Evolutionary conservation across 2,797 vertebrate genomes (phyloP), one percentile per base, ranked within the genome.

Genomic region (Staurois parvus): DNA sequence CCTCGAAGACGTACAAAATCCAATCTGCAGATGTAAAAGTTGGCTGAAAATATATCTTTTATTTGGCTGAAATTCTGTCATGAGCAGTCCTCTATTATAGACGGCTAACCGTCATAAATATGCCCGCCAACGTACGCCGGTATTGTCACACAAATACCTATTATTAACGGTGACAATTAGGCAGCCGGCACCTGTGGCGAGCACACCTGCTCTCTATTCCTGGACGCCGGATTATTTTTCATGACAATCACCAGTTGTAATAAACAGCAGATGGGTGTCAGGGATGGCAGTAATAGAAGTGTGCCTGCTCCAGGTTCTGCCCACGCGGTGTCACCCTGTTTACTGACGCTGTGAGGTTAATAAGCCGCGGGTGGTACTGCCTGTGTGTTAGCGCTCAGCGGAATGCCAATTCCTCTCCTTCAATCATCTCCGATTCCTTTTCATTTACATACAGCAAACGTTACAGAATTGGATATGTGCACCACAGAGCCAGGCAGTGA

Each of bases 91-190:
- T 17, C 13, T 52, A 19, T 17, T 52, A 19, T 19, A 64, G n/a
- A 64, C 9, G 59, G 24, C 7, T 26, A n/a, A 2, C 59, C 7
- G n/a, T 12, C 7, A 64, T 64, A 64, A 64, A 64, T 59, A 37
- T 59, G 3, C n/a, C 67, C 34, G 79, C 68, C 79, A 59, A 72
- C 48, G 26, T 70, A 3, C 34, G 34, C 66, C 45, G 2, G 56
- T 59, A 81, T 81, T 72, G 70, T 15, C 67, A 68, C 19, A 79
- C 76, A 81, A 72, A 81, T 72, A 72, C 37, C 79, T 56, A 59
- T 72, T 81, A 81, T 72, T 81, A 81, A 21, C 29, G 42, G 45
- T 32, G 15, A 72, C n/a, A 42, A 78, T 64, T 69, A 84, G 3
- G 62, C 12, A 37, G 26, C 42, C 30, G 52, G 40, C 52, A 64